Evolutionary conservation across 2,797 vertebrate genomes (phyloP), one percentile per base, ranked within the genome.

Genomic region (Gouania willdenowi): DNA sequence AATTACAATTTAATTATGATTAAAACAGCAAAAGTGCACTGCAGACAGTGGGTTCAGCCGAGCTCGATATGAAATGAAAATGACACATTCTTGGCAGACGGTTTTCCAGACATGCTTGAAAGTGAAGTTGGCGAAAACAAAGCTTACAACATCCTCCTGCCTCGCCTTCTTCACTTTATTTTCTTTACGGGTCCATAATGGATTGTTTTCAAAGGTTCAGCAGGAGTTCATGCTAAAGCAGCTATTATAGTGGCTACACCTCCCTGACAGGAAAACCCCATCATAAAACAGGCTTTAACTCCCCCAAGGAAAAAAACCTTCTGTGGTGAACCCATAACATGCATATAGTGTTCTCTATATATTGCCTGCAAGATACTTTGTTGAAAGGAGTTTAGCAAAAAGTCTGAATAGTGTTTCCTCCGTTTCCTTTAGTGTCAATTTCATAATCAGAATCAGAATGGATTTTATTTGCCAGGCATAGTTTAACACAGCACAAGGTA

Each of bases 31-130:
- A n/a, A n/a, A n/a, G n/a, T n/a, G n/a, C n/a, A n/a, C n/a, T n/a
- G n/a, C n/a, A n/a, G n/a, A n/a, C n/a, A n/a, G n/a, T n/a, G n/a
- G n/a, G n/a, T n/a, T n/a, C n/a, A n/a, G n/a, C n/a, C n/a, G n/a
- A n/a, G n/a, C n/a, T n/a, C n/a, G n/a, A n/a, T n/a, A n/a, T n/a
- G n/a, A 7, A 41, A 51, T 30, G 51, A 57, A 71, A 66, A 41
- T 39, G 47, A 26, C 66, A 62, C 48, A 62, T 54, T 74, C 52
- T 64, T 66, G 50, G 59, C 66, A 11, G 44, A 47, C 17, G 31
- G 32, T 53, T 66, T 56, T 71, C 61, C 60, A 64, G 59, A 55
- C 49, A 15, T 70, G 67, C 55, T 43, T 62, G 34, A 40, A 72
- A 50, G 42, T 64, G 66, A 33, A 38, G 55, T 34, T 26, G 21